phyloP scores from a whole-genome alignment of 92 coral and sea anemone species.

The Anthopleura xanthogrammica region DNA sequence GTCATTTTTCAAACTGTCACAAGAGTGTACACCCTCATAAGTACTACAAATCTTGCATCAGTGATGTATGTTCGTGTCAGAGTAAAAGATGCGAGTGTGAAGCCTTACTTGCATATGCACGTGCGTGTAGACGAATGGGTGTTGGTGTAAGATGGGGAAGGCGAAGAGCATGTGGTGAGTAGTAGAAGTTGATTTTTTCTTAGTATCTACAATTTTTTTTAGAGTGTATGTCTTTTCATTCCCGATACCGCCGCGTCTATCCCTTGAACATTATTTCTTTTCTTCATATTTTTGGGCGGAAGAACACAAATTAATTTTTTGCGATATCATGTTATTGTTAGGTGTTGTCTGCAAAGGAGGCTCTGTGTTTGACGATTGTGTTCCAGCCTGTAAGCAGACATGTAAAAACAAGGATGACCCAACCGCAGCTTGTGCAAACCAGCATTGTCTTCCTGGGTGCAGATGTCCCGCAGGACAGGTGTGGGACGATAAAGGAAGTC shows the following conservation, averaged over 20 bases:
- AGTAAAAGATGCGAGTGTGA: slow-evolving; percentile 85
- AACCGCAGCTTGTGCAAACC: slow-evolving; percentile 55
- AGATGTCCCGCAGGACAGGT: slow-evolving; percentile 96
- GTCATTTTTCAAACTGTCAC: slow-evolving; percentile 85
- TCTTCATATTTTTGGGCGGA: too few species aligned
- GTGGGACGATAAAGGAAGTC: slow-evolving; percentile 72
- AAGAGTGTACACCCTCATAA: slow-evolving; percentile 69
- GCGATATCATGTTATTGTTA: slow-evolving; percentile 2
- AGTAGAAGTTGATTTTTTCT: too few species aligned
- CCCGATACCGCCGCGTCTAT: too few species aligned
- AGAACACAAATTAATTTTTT: too few species aligned
- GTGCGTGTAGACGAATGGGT: slow-evolving; percentile 77
- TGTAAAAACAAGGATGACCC: slow-evolving; percentile 67
- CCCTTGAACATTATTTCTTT: too few species aligned
- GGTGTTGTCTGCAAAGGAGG: slow-evolving; percentile 93
- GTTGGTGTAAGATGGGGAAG: slow-evolving; percentile 74
- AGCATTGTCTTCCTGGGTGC: slow-evolving; percentile 91
- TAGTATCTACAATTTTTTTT: too few species aligned
- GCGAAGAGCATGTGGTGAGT: slow-evolving; percentile 72
- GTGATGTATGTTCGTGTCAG: slow-evolving; percentile 85
- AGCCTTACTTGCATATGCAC: slow-evolving; percentile 80
- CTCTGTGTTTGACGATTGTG: slow-evolving; percentile 91
- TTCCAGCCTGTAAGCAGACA: slow-evolving; percentile 81
- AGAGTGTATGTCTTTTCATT: too few species aligned
- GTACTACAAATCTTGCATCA: slow-evolving; percentile 68